These are phyloP conservation scores for Neoniphon sammara DNA, from an alignment of 2,797 vertebrate genomes.

Conservation along the genomic window DNA sequence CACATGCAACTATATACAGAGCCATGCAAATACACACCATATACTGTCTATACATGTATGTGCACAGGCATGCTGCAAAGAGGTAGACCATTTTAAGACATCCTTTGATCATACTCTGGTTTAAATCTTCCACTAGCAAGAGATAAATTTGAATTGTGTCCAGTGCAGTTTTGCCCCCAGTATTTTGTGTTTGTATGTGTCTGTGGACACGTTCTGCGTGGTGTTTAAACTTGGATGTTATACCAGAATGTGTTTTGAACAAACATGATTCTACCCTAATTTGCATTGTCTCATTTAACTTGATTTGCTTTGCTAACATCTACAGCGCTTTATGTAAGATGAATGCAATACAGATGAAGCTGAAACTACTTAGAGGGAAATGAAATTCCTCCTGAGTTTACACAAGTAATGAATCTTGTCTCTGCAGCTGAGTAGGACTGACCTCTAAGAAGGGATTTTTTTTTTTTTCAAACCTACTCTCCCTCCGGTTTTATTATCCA, in stretches of 20 bases:
- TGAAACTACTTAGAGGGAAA: background rate
- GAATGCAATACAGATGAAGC: background rate
- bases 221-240: conserved; percentile 6
- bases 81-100: too few relatives aligned
- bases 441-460: too few relatives aligned
- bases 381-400: too few relatives aligned
- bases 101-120: too few relatives aligned
- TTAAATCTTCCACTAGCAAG: too few relatives aligned
- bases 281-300: background rate
- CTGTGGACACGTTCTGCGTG: background rate
- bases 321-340: background rate
- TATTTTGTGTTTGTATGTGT: background rate
- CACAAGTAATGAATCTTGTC: too few relatives aligned
- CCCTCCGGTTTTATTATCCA: background rate
- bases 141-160: too few relatives aligned
- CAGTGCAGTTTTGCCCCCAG: too few relatives aligned
- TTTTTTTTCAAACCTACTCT: background rate
- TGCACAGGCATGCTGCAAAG: background rate
- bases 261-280: conserved; percentile 14
- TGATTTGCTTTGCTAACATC: background rate
- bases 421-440: too few relatives aligned
- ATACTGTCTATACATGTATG: background rate
- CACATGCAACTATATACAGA: background rate
- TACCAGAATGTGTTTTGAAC: conserved; percentile 11
- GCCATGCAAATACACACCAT: background rate